A percentile compares a stretch with the other conserved stretches of the same genome.
These are phyloP conservation scores for Bombylius major DNA, from an alignment of 2,888 invertebrate genomes.

Conservation along the genomic window DNA sequence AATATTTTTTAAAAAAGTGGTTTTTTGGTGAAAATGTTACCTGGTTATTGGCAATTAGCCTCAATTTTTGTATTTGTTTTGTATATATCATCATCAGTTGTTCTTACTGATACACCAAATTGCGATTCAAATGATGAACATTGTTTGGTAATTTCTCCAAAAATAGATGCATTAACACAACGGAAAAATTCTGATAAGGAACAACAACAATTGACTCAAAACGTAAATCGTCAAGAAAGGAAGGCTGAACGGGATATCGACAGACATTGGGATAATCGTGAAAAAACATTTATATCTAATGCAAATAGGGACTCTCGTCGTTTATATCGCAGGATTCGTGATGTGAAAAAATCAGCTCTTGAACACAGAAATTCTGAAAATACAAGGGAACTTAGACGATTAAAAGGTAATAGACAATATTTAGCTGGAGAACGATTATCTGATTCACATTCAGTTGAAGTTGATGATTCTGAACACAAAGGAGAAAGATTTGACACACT, in stretches of 20 bases:
- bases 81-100: neutral
- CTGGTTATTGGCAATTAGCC: conserved; percentile 5
- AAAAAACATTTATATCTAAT: neutral
- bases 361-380: neutral
- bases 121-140: neutral
- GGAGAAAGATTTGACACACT: neutral
- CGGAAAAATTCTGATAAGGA: neutral
- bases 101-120: neutral
- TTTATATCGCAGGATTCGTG: neutral
- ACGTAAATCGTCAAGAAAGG: neutral
- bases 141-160: neutral
- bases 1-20: neutral
- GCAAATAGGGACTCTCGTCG: neutral
- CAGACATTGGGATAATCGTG: neutral
- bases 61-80: conserved; percentile 1
- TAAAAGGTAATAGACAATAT: neutral
- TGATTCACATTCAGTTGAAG: neutral
- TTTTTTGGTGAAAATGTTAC: conserved; percentile 4
- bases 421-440: neutral
- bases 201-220: neutral
- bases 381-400: neutral
- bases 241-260: neutral
- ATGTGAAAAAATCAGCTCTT: neutral
- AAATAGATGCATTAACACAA: neutral
- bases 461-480: neutral